Percentiles rank a stretch among this genome's conserved stretches.
phyloP scores from a whole-genome alignment of 2,888 invertebrate genomes.

The Trichopria drosophilae region DNA sequence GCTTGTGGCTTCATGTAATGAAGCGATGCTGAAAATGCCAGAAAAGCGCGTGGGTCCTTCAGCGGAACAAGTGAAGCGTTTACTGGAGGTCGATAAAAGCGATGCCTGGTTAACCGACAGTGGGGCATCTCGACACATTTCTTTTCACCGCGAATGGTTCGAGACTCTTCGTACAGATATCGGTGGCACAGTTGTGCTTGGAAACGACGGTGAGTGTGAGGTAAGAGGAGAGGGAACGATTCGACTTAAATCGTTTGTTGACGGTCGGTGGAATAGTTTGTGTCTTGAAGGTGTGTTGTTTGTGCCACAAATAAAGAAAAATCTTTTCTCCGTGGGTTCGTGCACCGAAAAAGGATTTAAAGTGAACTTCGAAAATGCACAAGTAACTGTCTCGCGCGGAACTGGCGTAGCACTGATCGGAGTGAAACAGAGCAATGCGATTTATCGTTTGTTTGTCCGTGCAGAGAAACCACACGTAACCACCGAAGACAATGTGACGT shows the following conservation, averaged over 20 bases:
- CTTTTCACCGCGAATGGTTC: constrained; percentile 35
- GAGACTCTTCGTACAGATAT: constrained; percentile 11
- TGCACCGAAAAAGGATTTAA: constrained; percentile 26
- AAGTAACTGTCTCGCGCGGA: no score
- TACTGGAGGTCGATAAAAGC: no score
- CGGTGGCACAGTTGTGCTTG: constrained; percentile 20
- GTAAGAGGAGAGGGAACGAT: constrained; percentile 26
- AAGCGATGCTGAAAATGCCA: no score
- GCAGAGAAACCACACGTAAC: no score
- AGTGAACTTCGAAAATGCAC: no score
- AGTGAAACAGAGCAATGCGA: no score
- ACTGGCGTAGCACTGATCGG: no score
- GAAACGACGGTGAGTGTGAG: constrained; percentile 26
- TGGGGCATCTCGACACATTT: constrained; percentile 37
- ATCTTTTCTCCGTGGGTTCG: constrained; percentile 38
- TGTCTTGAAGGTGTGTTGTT: constrained; percentile 34
- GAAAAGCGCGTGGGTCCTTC: no score
- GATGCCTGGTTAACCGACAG: constrained; percentile 39
- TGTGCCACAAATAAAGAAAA: constrained; percentile 35
- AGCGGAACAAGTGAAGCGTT: no score
- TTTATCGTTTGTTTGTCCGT: no score
- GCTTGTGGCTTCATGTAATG: no score
- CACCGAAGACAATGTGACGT: no score
- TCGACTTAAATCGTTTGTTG: constrained; percentile 27
- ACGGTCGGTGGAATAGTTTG: constrained; percentile 26